Evolutionary conservation across 2,113 vertebrate genomes (phyloP), one percentile per base, ranked within the genome.

Genomic region (Perca flavescens): DNA sequence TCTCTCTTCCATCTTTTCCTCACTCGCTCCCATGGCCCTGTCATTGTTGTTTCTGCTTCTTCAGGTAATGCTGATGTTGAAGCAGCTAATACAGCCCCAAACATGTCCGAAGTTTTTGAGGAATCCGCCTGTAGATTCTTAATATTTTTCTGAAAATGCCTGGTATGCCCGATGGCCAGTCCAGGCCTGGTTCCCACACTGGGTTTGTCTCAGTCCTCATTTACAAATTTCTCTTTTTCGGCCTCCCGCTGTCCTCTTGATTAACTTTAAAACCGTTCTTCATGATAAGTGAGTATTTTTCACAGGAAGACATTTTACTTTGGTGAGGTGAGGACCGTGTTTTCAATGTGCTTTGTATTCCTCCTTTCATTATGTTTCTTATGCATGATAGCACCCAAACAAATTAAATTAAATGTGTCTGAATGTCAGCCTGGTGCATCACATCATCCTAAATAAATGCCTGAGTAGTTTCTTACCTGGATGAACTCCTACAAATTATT

Each of bases 311-410:
- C 11, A 36, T 77, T 68, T 80, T 36, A n/a, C 16, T 74, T 47
- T 46, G n/a, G 11, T 65, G 25, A 60, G 11, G 11, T 68, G 73
- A 54, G 25, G 49, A 25, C 13, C 8, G 5, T 25, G 47, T 76
- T 50, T n/a, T 50, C 60, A 16, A 1, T n/a, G 60, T 57, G 67
- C 19, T 74, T 79, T 74, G 57, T 53, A n/a, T 71, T 82, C n/a
- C 46, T 82, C 43, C 21, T 46, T 36, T 80, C 50, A 22, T 43
- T 69, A 28, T 57, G 14, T 57, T 50, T 78, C n/a, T 83, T 65
- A 69, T 77, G 84, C 80, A 79, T 68, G 71, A 72, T 2, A 7
- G 60, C 74, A 76, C 61, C 62, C 34, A 80, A 73, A 72, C 58
- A 71, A 70, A 84, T 67, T 7, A 57, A 74, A 68, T 69, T 11